phyloP scores from a whole-genome alignment of 2,888 invertebrate species.

The Callyntrura sp. region DNA sequence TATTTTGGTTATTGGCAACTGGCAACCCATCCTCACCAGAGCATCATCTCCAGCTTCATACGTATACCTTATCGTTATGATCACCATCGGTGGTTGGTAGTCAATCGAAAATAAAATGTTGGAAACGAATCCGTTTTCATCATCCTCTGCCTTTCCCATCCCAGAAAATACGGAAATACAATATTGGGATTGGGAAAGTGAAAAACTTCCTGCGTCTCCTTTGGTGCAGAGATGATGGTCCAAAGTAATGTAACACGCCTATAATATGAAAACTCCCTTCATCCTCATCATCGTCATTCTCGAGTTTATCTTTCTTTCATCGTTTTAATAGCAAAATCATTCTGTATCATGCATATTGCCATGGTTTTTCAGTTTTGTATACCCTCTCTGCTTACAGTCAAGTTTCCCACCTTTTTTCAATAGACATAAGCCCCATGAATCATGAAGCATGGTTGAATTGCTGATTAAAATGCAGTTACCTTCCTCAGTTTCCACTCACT shows the following conservation, averaged over 20 bases:
- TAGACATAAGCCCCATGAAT: not conserved
- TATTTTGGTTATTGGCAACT: slow-evolving; percentile 22
- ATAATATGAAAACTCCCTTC: not conserved
- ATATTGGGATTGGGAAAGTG: slow-evolving; percentile 55
- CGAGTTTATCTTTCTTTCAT: too few species aligned
- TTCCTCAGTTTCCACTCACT: too few species aligned
- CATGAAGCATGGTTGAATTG: not conserved
- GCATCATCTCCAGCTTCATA: too few species aligned
- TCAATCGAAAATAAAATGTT: not conserved
- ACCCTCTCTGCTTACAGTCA: too few species aligned
- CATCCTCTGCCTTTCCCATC: slow-evolving; percentile 7
- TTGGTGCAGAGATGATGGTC: too few species aligned
- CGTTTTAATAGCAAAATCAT: slow-evolving; percentile 26
- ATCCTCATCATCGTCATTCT: too few species aligned
- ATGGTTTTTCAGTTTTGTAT: not conserved
- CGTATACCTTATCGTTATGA: slow-evolving; percentile 1
- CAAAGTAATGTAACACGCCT: not conserved
- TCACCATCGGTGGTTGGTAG: not conserved
- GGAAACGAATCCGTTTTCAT: not conserved
- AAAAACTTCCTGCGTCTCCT: slow-evolving; percentile 37
- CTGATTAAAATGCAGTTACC: too few species aligned
- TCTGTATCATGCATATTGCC: not conserved
- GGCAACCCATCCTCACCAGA: too few species aligned
- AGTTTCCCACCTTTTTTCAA: not conserved
- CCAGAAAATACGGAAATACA: slow-evolving; percentile 50